Evolutionary conservation across 2,113 vertebrate genomes (phyloP), one percentile per base, ranked within the genome.

Genomic region (Notothenia rossii): DNA sequence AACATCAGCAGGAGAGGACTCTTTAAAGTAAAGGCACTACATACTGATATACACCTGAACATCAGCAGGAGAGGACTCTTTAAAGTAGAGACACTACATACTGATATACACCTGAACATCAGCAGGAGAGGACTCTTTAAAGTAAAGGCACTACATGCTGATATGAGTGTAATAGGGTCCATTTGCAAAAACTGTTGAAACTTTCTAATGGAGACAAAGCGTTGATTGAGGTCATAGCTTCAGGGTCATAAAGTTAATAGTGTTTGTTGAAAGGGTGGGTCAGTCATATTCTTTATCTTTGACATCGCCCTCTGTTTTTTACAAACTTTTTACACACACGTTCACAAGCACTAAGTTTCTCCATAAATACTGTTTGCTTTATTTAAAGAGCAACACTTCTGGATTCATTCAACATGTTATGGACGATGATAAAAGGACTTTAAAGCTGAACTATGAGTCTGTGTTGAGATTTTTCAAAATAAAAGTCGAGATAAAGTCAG

Each of bases 221-320:
- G 12, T 43, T 46, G 7, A 61, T 50, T 0, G 1, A 59, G 4
- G 36, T 25, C 33, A 66, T 45, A 17, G 10, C 10, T 33, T 77
- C 11, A 29, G 14, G 51, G 15, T 58, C 65, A 53, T 66, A 71
- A 54, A 61, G 7, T 65, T 56, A 10, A 55, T 15, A n/a, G n/a
- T 79, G 48, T 71, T 64, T 75, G 65, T 72, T 17, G 2, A 46
- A 79, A 15, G 22, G 29, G 51, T 45, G 60, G 6, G 51, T 54
- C 66, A 20, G 60, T 61, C 33, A 29, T 10, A 18, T 75, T 75
- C 49, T 55, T 68, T 49, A 55, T 45, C 48, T 45, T 54, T 29
- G 36, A 45, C 10, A 29, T 18, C 51, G 58, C 33, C 10, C 4
- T 54, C 25, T 25, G 25, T 25, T 45, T 6, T 54, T 43, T 74